Conservation (phyloP, 2,888 invertebrate genomes). For the Leptogaster cylindrica region DNA sequence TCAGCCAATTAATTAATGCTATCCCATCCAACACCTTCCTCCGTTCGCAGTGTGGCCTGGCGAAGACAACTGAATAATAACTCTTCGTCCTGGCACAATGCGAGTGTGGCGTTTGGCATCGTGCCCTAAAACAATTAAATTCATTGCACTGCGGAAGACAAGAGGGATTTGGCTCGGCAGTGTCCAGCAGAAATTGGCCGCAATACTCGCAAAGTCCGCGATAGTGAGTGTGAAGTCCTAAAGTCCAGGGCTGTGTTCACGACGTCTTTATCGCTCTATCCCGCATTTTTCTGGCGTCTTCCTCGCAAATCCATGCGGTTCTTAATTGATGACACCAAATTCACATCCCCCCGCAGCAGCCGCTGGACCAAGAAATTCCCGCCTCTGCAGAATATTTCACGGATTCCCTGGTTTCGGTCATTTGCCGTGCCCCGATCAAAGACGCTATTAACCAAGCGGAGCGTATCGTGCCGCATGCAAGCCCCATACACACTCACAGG, state of each 20-base stretch:
- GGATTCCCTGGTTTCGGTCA: too few species aligned
- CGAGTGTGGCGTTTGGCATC: constrained; percentile 8
- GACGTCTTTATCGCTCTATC: too few species aligned
- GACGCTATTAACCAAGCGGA: constrained; percentile 4
- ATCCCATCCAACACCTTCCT: not conserved
- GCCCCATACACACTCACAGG: not conserved
- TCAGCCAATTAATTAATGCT: constrained; percentile 24
- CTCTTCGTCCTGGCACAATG: constrained; percentile 10
- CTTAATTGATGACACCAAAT: not conserved
- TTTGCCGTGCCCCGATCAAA: too few species aligned
- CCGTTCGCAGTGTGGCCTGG: not conserved
- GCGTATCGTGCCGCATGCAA: constrained; percentile 27
- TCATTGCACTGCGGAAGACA: not conserved
- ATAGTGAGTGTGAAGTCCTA: too few species aligned
- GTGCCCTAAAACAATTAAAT: constrained; percentile 29
- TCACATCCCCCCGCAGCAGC: not conserved
- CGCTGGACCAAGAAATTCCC: constrained; percentile 1
- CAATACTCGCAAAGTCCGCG: too few species aligned
- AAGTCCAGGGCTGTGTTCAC: too few species aligned
- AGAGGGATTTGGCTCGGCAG: not conserved
- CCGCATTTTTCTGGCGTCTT: too few species aligned
- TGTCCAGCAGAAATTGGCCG: constrained; percentile 8
- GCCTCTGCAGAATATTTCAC: too few species aligned
- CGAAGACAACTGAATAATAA: constrained; percentile 31
- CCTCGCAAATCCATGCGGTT: too few species aligned